Percentiles rank a stretch among this genome's conserved stretches.
phyloP scores from a whole-genome alignment of 2,797 vertebrate genomes.

The Lutjanus argentimaculatus region DNA sequence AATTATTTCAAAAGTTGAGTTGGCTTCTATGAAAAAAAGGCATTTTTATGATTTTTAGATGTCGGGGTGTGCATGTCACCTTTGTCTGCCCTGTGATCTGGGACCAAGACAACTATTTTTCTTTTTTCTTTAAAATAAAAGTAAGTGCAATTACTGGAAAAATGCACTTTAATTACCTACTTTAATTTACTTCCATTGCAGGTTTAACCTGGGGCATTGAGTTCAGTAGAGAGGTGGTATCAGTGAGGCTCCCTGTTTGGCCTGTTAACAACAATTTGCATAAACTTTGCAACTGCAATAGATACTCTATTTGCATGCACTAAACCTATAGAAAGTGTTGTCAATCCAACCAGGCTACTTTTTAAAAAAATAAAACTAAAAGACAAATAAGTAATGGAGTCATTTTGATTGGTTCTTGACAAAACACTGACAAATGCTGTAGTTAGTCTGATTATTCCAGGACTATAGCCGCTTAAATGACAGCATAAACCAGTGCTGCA shows the following conservation, averaged over 20 bases:
- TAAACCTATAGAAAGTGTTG: not conserved
- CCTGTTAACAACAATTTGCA: constrained; percentile 7
- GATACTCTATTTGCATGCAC: constrained; percentile 15
- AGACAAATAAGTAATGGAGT: not conserved
- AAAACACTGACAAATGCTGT: not conserved
- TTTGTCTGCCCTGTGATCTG: no score
- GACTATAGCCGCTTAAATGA: not conserved
- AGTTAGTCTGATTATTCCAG: constrained; percentile 13
- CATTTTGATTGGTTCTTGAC: constrained; percentile 3
- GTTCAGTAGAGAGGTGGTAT: not conserved
- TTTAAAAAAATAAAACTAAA: not conserved
- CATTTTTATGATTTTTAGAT: no score
- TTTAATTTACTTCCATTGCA: constrained; percentile 1
- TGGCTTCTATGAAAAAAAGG: no score
- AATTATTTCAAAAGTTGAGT: no score
- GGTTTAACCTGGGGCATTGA: not conserved
- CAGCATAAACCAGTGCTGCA: constrained; percentile 27
- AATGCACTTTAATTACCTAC: not conserved
- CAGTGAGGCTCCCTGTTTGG: not conserved
- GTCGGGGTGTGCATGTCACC: no score
- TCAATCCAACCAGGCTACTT: not conserved
- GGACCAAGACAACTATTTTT: no score
- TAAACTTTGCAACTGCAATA: not conserved
- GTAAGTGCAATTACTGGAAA: no score
- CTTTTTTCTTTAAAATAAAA: no score